A percentile compares a stretch with the other conserved stretches of the same genome.
Evolutionary conservation across 2,888 invertebrate genomes (phyloP).

Genomic region (Patella depressa): DNA sequence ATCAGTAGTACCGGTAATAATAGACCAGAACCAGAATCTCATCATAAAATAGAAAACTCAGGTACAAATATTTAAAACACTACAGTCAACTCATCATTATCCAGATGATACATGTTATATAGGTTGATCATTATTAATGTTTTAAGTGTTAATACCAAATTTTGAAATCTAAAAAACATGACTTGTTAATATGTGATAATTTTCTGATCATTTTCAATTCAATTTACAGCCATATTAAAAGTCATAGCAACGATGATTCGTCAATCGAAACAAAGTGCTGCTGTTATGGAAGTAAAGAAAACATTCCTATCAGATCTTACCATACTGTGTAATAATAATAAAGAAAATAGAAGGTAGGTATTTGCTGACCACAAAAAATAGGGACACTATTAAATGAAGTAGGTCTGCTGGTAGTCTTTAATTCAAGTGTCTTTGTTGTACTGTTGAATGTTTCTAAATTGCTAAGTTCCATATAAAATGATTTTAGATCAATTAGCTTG

Average conservation of each 20-base stretch:
- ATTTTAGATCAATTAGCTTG: too few species aligned
- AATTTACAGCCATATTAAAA: slow-evolving; percentile 91
- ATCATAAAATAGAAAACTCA: slow-evolving; percentile 95
- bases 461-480: not conserved
- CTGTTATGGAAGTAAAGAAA: slow-evolving; percentile 78
- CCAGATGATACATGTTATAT: too few species aligned
- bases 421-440: not conserved
- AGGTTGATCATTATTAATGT: too few species aligned
- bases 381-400: not conserved
- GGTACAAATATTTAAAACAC: slow-evolving; percentile 77
- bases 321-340: slow-evolving; percentile 94
- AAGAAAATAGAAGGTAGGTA: slow-evolving; percentile 87
- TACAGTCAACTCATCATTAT: not conserved
- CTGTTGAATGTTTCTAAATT: not conserved
- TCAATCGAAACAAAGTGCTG: slow-evolving; percentile 88
- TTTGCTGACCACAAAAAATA: not conserved
- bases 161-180: too few species aligned
- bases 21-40: slow-evolving; percentile 93
- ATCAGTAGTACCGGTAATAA: slow-evolving; percentile 81
- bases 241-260: slow-evolving; percentile 97
- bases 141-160: too few species aligned
- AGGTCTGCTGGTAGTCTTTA: not conserved
- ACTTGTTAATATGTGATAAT: too few species aligned
- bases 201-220: not conserved
- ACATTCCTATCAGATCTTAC: slow-evolving; percentile 98